Percentiles rank a stretch among this genome's conserved stretches.
These are phyloP conservation scores for Lissocephala sabroskyi DNA, from an alignment of 2,888 invertebrate species.

Conservation along the genomic window DNA sequence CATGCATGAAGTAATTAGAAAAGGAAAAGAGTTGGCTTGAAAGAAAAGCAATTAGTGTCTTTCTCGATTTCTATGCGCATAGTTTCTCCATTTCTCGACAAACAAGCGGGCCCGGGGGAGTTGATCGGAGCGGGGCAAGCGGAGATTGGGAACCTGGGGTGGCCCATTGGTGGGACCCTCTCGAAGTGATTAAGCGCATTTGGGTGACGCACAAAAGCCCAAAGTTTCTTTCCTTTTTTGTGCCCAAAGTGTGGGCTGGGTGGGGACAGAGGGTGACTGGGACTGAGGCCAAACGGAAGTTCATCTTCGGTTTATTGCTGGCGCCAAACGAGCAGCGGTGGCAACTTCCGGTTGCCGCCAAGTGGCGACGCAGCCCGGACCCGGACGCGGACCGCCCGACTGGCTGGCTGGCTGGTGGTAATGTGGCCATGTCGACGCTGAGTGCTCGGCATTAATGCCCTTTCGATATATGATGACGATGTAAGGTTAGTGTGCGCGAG, in stretches of 20 bases:
- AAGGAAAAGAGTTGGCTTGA: constrained; percentile 55
- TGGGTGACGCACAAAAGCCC: constrained; percentile 31
- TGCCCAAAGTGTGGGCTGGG: too few species aligned
- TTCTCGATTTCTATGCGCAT: constrained; percentile 58
- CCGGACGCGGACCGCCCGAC: too few species aligned
- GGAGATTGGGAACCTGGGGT: too few species aligned
- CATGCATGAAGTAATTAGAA: constrained; percentile 58
- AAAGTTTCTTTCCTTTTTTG: constrained; percentile 16
- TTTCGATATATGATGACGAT: constrained; percentile 37
- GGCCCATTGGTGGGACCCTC: too few species aligned
- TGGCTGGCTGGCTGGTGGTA: not conserved
- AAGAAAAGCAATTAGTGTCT: constrained; percentile 66
- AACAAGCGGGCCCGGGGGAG: too few species aligned
- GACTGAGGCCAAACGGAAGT: constrained; percentile 42
- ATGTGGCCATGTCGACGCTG: too few species aligned
- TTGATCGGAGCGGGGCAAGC: too few species aligned
- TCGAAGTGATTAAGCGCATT: constrained; percentile 58
- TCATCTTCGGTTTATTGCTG: constrained; percentile 57
- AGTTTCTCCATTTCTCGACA: constrained; percentile 31
- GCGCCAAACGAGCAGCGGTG: constrained; percentile 35
- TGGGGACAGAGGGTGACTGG: too few species aligned
- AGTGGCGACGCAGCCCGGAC: not conserved
- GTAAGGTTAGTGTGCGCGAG: not conserved
- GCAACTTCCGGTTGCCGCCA: constrained; percentile 11
- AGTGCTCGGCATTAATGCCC: constrained; percentile 43